Evolutionary conservation across 2,888 invertebrate species (phyloP).

Genomic region (Yponomeuta sedellus): DNA sequence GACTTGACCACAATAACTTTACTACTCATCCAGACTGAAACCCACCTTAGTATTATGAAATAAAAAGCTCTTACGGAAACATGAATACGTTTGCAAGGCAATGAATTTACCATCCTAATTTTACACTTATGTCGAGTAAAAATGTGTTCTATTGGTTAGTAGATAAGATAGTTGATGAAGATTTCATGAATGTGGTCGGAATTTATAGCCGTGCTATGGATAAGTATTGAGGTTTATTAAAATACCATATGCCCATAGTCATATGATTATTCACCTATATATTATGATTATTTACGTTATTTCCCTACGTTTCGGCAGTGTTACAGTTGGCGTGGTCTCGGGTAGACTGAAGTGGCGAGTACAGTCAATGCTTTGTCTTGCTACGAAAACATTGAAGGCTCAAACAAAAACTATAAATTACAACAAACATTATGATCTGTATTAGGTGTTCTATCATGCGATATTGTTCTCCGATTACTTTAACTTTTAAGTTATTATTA

Average conservation of each 20-base stretch:
- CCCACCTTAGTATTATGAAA: neutral
- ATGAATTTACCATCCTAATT: neutral
- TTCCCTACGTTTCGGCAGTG: too few species aligned
- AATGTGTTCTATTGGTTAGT: neutral
- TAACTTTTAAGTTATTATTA: too few species aligned
- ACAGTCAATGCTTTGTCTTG: too few species aligned
- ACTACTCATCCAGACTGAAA: conserved; percentile 2
- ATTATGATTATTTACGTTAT: too few species aligned
- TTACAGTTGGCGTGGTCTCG: too few species aligned
- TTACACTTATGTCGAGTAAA: neutral
- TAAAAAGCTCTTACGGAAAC: neutral
- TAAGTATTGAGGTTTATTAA: neutral
- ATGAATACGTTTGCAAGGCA: neutral
- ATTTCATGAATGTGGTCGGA: neutral
- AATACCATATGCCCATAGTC: neutral
- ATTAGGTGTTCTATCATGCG: too few species aligned
- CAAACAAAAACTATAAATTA: too few species aligned
- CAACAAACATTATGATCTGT: too few species aligned
- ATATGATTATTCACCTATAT: neutral
- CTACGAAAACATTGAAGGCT: too few species aligned
- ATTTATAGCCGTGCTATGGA: neutral
- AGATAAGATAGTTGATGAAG: neutral
- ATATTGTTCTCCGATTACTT: too few species aligned
- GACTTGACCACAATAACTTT: neutral
- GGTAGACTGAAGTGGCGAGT: too few species aligned